Conservation (phyloP, 92 coral and sea anemone species). For the Montipora capitata region DNA sequence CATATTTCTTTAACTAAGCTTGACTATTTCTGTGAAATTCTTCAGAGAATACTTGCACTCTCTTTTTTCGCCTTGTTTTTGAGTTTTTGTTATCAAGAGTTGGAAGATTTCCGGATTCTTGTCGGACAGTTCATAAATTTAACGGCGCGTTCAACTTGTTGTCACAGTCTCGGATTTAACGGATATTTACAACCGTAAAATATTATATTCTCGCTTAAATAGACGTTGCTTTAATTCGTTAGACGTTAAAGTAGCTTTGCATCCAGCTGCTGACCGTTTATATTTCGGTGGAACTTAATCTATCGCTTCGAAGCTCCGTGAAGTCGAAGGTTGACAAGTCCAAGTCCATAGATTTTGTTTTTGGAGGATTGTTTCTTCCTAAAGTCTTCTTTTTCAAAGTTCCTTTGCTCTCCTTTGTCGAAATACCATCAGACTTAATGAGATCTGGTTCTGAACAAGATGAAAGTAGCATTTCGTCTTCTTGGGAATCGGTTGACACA, state of each 20-base stretch:
- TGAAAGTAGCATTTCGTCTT: conserved; percentile 14
- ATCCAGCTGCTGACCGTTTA: not conserved
- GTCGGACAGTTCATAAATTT: not conserved
- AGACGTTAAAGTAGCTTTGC: not conserved
- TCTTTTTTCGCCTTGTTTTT: not conserved
- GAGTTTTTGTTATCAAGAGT: not conserved
- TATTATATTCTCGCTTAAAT: conserved; percentile 28
- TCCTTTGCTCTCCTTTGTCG: conserved; percentile 11
- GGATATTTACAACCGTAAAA: conserved; percentile 36
- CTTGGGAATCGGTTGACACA: conserved; percentile 21
- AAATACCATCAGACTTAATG: not conserved
- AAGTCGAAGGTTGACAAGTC: conserved; percentile 49
- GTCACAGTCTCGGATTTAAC: not conserved
- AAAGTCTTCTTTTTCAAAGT: not conserved
- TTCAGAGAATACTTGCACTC: not conserved
- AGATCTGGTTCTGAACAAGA: conserved; percentile 19
- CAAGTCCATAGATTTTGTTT: conserved; percentile 20
- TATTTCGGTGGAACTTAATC: conserved; percentile 40
- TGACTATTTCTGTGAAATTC: no score
- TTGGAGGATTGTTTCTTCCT: not conserved
- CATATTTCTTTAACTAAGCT: no score
- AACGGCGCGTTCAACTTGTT: not conserved
- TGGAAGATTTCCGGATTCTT: not conserved
- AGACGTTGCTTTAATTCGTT: conserved; percentile 1
- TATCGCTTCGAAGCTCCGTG: conserved; percentile 40